A percentile compares a stretch with the other conserved stretches of the same genome.
phyloP scores from a whole-genome alignment of 2,797 vertebrate genomes.

The Tragopan temminckii region DNA sequence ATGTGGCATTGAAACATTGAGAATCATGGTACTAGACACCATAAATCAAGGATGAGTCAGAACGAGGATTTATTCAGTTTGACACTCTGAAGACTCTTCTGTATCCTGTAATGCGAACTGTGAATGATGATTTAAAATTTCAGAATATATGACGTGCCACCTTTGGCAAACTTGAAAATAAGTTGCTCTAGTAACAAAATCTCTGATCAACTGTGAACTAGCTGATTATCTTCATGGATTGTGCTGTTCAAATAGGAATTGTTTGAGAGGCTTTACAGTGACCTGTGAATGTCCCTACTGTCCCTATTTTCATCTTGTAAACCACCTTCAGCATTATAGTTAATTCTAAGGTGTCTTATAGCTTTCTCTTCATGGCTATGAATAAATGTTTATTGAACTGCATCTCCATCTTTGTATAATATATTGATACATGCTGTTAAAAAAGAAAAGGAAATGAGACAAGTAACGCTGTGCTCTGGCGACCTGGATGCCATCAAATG shows the following conservation, averaged over 20 bases:
- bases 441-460: background rate
- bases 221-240: background rate
- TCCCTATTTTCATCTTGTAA: background rate
- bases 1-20: background rate
- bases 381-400: background rate
- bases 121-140: background rate
- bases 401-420: background rate
- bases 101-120: background rate
- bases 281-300: background rate
- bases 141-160: background rate
- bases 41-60: background rate
- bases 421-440: background rate
- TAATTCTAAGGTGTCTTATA: background rate
- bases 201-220: background rate
- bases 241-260: background rate
- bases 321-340: background rate
- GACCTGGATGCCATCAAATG: background rate
- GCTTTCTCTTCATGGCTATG: background rate
- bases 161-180: background rate
- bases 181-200: background rate
- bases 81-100: background rate
- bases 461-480: background rate
- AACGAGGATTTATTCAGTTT: background rate
- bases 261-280: background rate
- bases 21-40: background rate